Evolutionary conservation across 2,888 invertebrate species (phyloP).

Genomic region (Polymixis lichenea): DNA sequence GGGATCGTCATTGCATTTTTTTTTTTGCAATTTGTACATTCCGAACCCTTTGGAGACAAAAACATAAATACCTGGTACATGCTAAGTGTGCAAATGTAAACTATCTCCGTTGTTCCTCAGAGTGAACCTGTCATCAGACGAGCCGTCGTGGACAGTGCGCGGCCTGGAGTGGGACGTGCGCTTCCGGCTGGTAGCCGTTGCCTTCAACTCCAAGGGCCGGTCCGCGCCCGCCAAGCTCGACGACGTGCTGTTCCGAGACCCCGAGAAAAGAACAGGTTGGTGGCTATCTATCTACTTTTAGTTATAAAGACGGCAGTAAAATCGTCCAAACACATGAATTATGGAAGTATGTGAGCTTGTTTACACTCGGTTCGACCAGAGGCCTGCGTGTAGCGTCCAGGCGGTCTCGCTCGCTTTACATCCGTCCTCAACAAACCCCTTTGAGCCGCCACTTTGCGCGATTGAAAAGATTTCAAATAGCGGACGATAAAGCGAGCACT

Average conservation of each 20-base stretch:
- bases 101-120: slow-evolving; percentile 68
- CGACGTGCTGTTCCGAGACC: slow-evolving; percentile 95
- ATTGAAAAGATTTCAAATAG: slow-evolving; percentile 53
- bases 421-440: slow-evolving; percentile 29
- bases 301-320: too few species aligned
- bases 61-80: background rate
- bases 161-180: slow-evolving; percentile 95
- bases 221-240: slow-evolving; percentile 93
- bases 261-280: slow-evolving; percentile 94
- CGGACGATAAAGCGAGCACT: slow-evolving; percentile 25
- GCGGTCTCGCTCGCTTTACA: slow-evolving; percentile 22
- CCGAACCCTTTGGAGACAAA: background rate
- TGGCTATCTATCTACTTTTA: background rate
- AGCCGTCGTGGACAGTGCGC: slow-evolving; percentile 94
- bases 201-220: slow-evolving; percentile 95
- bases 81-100: background rate
- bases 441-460: slow-evolving; percentile 38
- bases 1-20: background rate
- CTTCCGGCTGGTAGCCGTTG: slow-evolving; percentile 94
- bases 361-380: background rate
- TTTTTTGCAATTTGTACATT: background rate
- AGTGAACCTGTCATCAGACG: slow-evolving; percentile 92
- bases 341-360: slow-evolving; percentile 5
- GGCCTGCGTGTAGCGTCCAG: background rate
- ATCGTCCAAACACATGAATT: background rate